These are phyloP conservation scores for Ifrita kowaldi DNA, from an alignment of 2,113 vertebrate genomes.

Conservation along the genomic window DNA sequence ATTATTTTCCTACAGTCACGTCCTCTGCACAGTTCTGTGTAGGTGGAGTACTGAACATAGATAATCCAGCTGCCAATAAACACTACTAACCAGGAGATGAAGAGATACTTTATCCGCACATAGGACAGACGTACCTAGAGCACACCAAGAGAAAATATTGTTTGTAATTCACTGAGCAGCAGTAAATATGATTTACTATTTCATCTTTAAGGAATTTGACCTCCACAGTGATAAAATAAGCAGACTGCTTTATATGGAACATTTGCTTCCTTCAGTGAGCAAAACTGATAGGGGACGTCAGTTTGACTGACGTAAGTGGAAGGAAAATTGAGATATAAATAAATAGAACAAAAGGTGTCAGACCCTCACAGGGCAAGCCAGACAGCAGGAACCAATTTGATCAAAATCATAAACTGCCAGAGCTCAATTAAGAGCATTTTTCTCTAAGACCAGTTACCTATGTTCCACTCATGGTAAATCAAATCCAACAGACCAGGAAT, in stretches of 20 bases:
- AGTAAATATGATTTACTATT: not conserved
- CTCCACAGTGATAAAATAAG: not conserved
- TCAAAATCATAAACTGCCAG: not conserved
- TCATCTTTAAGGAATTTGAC: not conserved
- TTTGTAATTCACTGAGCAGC: slow-evolving; percentile 1
- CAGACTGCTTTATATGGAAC: not conserved
- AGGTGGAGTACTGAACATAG: slow-evolving; percentile 92
- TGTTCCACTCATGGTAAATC: not conserved
- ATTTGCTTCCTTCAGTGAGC: not conserved
- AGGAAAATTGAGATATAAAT: not conserved
- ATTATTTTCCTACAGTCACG: slow-evolving; percentile 93
- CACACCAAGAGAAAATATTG: slow-evolving; percentile 18
- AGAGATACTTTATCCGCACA: slow-evolving; percentile 91
- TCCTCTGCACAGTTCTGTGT: slow-evolving; percentile 94
- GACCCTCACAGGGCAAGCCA: not conserved
- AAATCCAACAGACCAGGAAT: not conserved
- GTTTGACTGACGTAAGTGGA: not conserved
- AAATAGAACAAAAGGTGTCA: not conserved
- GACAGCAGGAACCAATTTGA: not conserved
- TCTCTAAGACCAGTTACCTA: not conserved
- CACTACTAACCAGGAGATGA: slow-evolving; percentile 94
- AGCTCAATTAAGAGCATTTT: not conserved
- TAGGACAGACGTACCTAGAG: slow-evolving; percentile 88
- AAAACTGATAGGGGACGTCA: not conserved
- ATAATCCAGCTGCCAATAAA: slow-evolving; percentile 96